Evolutionary conservation across 2,797 vertebrate genomes (phyloP), one percentile per base, ranked within the genome.

Genomic region (Pipistrellus nathusii): DNA sequence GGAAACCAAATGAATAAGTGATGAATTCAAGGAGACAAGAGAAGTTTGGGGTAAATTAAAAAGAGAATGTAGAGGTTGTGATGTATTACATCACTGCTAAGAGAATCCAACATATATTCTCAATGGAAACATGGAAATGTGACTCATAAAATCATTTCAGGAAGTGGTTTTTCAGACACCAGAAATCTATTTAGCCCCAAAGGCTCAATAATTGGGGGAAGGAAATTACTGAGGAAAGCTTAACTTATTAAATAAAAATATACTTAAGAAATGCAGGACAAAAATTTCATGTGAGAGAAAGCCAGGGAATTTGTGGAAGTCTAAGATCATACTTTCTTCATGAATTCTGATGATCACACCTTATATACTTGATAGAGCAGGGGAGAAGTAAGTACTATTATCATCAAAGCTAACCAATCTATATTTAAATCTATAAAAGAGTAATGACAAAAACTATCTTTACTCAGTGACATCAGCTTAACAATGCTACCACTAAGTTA

Each of bases 201-300:
- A 75, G 78, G 18, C 15, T 87, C 78, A 93, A 59, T 84, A 64
- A 62, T 1, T 35, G 27, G 48, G 62, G 83, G 53, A 88, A 77
- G 80, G 6, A 41, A 41, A 41, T 41, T 41, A 81, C 15, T 44
- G 66, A 75, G 25, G 53, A 66, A 90, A 90, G 51, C 21, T 85
- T 77, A 35, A 72, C 3, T 20, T 90, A 72, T 81, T 76, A 48
- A 44, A 51, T 75, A 76, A 88, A 91, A 78, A 88, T 66, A 76
- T 88, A 15, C 57, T 91, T 84, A 95, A 95, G 80, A 91, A 93
- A 84, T 84, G n/a, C 46, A 59, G 59, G 44, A 85, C 20, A 71
- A 75, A 88, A 86, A 75, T 78, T 62, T 83, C 62, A 51, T 18
- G 6, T 77, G 32, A 90, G 32, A 90, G 62, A 85, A 87, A 53